Conservation (phyloP, 1,140 invertebrate species). For the Drosophila melanogaster region Release_6_plus_ISO1_MT NT_037436.4:787001-787500, state of each 20-base stretch:
- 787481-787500: slow-evolving; percentile 44
- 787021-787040: slow-evolving; percentile 80
- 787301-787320: slow-evolving; percentile 21
- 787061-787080: slow-evolving; percentile 54
- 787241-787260: not conserved
- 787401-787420: slow-evolving; percentile 24
- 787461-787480: slow-evolving; percentile 78
- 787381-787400: not conserved
- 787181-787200: slow-evolving; percentile 26
- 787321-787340: slow-evolving; percentile 21
- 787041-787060: slow-evolving; percentile 66
- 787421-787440: slow-evolving; percentile 78
- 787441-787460: slow-evolving; percentile 79
- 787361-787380: slow-evolving; percentile 61
- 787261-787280: slow-evolving; percentile 18
- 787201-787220: slow-evolving; percentile 20
- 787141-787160: slow-evolving; percentile 75
- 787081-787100: slow-evolving; percentile 72
- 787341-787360: slow-evolving; percentile 49
- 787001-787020: slow-evolving; percentile 52
- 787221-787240: slow-evolving; percentile 16
- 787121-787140: slow-evolving; percentile 72
- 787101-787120: slow-evolving; percentile 61
- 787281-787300: slow-evolving; percentile 20
- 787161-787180: slow-evolving; percentile 40